These are phyloP conservation scores for Emydura subglobosa DNA, from an alignment of 2,113 vertebrate genomes.

Conservation along the genomic window DNA sequence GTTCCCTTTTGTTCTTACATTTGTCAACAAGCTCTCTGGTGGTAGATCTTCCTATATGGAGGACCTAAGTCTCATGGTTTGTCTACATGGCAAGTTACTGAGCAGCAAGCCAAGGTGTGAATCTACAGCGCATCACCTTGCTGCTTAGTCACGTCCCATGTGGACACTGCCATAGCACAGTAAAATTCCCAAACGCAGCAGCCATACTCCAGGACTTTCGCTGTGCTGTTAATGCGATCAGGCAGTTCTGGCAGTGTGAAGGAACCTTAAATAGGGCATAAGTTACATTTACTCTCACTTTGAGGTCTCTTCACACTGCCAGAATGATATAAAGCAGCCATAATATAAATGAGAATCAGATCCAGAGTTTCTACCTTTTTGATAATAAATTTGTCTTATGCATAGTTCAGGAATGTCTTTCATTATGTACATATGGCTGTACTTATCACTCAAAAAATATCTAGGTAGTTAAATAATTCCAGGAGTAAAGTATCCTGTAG, in stretches of 20 bases:
- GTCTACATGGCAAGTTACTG: not conserved
- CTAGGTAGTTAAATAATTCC: not conserved
- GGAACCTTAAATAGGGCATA: not conserved
- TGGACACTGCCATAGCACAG: not conserved
- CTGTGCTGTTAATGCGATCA: not conserved
- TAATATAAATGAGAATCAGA: not conserved
- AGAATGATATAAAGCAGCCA: not conserved
- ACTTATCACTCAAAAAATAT: not conserved
- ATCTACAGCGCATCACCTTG: not conserved
- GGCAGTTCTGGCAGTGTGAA: not conserved
- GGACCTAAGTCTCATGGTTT: not conserved
- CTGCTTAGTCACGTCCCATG: not conserved
- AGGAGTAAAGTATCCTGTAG: not conserved
- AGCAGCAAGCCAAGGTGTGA: not conserved
- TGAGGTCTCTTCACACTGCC: not conserved
- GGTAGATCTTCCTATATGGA: not conserved
- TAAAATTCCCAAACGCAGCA: not conserved
- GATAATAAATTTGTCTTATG: not conserved
- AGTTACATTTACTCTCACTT: not conserved
- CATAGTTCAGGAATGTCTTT: slow-evolving; percentile 35
- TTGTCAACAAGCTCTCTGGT: not conserved
- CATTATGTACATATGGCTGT: not conserved
- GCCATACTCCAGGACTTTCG: not conserved
- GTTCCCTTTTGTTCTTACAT: not conserved
- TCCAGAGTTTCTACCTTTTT: not conserved